phyloP scores from a whole-genome alignment of 2,113 vertebrate species.

The Caretta caretta region DNA sequence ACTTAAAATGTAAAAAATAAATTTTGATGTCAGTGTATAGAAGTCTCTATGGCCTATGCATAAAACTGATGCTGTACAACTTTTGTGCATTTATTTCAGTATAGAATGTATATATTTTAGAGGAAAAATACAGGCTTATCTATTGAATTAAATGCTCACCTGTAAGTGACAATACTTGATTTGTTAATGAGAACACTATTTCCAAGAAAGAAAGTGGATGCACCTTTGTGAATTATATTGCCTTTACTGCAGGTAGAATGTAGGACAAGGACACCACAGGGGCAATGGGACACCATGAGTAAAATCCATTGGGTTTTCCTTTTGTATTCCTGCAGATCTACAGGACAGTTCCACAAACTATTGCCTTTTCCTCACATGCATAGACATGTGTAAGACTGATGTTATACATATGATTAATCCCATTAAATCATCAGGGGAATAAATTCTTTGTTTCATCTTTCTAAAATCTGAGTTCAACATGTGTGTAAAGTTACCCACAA shows the following conservation, averaged over 20 bases:
- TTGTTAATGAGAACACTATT: constrained; percentile 8
- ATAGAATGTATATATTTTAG: constrained; percentile 30
- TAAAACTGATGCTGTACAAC: background rate
- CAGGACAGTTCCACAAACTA: too few relatives aligned
- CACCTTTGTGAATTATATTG: background rate
- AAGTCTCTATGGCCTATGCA: background rate
- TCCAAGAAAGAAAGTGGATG: background rate
- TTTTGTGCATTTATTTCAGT: constrained; percentile 6
- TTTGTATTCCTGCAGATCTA: background rate
- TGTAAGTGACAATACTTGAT: background rate
- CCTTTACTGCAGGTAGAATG: background rate
- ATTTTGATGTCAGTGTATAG: background rate
- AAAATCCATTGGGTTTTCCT: background rate
- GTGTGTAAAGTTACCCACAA: background rate
- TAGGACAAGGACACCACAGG: background rate
- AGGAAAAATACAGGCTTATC: constrained; percentile 2
- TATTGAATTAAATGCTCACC: background rate
- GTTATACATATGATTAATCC: background rate
- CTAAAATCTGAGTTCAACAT: background rate
- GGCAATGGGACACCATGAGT: background rate
- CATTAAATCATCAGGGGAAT: background rate
- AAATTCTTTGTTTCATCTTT: background rate
- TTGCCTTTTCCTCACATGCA: too few relatives aligned
- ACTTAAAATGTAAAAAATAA: background rate
- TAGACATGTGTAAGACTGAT: background rate